phyloP scores from a whole-genome alignment of 2,888 invertebrate genomes.

The Lordiphosa fenestrarum region DNA sequence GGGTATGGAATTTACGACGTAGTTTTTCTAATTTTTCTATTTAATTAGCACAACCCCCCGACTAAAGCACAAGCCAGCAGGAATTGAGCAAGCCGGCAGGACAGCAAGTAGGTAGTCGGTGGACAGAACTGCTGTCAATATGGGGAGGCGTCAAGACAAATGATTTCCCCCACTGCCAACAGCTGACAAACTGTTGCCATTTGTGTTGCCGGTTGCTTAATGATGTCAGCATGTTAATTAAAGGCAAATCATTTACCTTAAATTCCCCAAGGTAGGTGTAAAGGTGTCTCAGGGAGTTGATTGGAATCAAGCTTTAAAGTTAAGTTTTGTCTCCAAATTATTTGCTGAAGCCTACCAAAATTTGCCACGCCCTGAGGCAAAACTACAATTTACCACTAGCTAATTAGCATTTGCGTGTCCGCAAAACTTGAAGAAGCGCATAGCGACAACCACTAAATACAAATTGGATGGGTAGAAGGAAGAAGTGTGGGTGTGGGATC shows the following conservation, averaged over 20 bases:
- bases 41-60: conserved; percentile 56
- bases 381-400: conserved; percentile 63
- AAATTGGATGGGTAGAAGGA: conserved; percentile 1
- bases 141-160: conserved; percentile 46
- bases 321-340: no score
- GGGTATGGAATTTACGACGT: conserved; percentile 62
- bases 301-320: no score
- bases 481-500: background rate
- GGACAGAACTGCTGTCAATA: conserved; percentile 36
- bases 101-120: background rate
- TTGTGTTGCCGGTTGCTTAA: conserved; percentile 47
- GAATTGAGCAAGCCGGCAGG: conserved; percentile 5
- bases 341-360: no score
- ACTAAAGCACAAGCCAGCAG: conserved; percentile 17
- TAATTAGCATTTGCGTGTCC: conserved; percentile 66
- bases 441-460: no score
- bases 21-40: conserved; percentile 74
- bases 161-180: conserved; percentile 35
- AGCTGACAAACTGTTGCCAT: conserved; percentile 69
- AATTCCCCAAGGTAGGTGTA: conserved; percentile 23
- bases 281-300: no score
- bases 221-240: conserved; percentile 78
- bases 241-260: conserved; percentile 77
- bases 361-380: conserved; percentile 3
- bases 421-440: conserved; percentile 35